Percentiles rank a stretch among this genome's conserved stretches.
Evolutionary conservation across 2,797 vertebrate genomes (phyloP).

Genomic region (Pempheris klunzingeri): DNA sequence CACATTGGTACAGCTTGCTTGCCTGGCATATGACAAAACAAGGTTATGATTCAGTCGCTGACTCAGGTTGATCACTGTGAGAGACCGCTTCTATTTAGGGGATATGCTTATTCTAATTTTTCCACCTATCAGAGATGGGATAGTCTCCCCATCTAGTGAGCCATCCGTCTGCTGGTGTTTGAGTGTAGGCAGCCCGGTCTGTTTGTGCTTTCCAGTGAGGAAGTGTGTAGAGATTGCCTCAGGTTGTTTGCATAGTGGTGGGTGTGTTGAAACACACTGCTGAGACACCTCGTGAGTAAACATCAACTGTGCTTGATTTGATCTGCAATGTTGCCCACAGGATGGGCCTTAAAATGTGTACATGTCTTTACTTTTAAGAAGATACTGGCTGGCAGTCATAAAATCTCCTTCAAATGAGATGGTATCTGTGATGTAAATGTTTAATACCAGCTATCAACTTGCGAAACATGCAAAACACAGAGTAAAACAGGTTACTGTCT

Average conservation of each 20-base stretch:
- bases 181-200: slow-evolving; percentile 54
- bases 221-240: slow-evolving; percentile 62
- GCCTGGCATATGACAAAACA: slow-evolving; percentile 55
- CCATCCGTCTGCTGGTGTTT: slow-evolving; percentile 49
- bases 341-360: slow-evolving; percentile 37
- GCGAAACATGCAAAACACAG: background rate
- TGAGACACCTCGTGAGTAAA: slow-evolving; percentile 68
- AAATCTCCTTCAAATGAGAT: slow-evolving; percentile 15
- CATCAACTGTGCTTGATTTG: slow-evolving; percentile 57
- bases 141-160: slow-evolving; percentile 29
- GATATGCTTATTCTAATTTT: slow-evolving; percentile 43
- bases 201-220: slow-evolving; percentile 64
- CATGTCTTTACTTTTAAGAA: slow-evolving; percentile 10
- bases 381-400: background rate
- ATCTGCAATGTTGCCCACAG: slow-evolving; percentile 49
- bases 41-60: slow-evolving; percentile 63
- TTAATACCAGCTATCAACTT: slow-evolving; percentile 1
- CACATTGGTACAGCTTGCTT: slow-evolving; percentile 60
- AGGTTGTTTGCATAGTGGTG: slow-evolving; percentile 71
- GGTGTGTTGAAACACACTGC: slow-evolving; percentile 57
- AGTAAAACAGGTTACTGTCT: background rate
- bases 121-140: slow-evolving; percentile 51
- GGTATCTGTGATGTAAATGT: slow-evolving; percentile 8
- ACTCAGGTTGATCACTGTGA: slow-evolving; percentile 49
- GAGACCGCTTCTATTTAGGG: slow-evolving; percentile 65